Conservation (phyloP, 2,888 invertebrate genomes). For the Allygus modestus region DNA sequence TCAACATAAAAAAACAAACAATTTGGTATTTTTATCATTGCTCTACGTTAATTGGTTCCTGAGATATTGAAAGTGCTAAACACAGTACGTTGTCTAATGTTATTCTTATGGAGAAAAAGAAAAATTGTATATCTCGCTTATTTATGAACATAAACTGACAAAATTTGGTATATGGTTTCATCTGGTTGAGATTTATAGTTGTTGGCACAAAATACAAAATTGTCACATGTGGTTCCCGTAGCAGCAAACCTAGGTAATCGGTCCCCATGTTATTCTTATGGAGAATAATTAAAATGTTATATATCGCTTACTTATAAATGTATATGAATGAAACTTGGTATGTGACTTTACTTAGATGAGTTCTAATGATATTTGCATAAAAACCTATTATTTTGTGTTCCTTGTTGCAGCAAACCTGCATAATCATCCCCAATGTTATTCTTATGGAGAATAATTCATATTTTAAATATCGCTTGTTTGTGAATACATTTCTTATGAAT, state of each 20-base stretch:
- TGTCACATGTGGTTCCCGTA: neutral
- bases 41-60: neutral
- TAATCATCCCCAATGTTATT: no score
- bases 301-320: no score
- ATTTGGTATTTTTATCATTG: neutral
- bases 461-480: no score
- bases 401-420: no score
- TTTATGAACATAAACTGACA: neutral
- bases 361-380: no score
- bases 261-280: neutral
- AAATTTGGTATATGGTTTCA: neutral
- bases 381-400: no score
- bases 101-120: neutral
- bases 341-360: no score
- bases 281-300: no score
- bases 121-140: neutral
- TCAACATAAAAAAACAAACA: neutral
- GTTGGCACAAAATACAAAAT: neutral
- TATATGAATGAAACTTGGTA: no score
- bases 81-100: neutral
- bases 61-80: neutral
- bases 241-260: neutral
- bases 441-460: no score
- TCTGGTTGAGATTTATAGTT: neutral
- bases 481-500: no score